phyloP scores from a whole-genome alignment of 2,113 vertebrate species.

The Dermatemys mawii region DNA sequence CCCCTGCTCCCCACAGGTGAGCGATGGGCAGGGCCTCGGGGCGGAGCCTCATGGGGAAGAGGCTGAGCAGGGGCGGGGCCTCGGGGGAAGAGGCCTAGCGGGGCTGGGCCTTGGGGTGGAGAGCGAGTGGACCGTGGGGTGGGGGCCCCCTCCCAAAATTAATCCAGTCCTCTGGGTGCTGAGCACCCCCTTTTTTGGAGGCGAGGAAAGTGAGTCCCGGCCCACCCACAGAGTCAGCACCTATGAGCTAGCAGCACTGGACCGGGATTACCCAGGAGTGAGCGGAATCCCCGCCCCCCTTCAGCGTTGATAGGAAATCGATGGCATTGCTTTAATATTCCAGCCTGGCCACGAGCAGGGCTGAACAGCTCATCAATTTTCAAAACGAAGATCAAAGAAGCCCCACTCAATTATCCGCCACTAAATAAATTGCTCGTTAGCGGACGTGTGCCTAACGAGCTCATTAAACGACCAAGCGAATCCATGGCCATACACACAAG shows the following conservation, averaged over 20 bases:
- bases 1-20: too few species aligned
- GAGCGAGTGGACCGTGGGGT: too few species aligned
- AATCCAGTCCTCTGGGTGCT: too few species aligned
- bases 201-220: too few species aligned
- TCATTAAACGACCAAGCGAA: background rate
- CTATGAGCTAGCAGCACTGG: background rate
- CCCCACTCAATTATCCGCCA: background rate
- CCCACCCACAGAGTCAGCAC: too few species aligned
- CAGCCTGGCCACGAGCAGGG: background rate
- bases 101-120: too few species aligned
- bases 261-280: background rate
- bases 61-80: too few species aligned
- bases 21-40: too few species aligned
- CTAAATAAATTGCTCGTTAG: background rate
- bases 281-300: background rate
- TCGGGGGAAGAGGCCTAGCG: too few species aligned
- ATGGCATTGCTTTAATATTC: background rate
- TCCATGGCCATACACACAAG: background rate
- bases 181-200: too few species aligned
- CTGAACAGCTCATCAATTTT: background rate
- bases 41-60: too few species aligned
- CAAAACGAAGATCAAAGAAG: fast-evolving
- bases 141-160: too few species aligned
- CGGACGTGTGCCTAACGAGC: background rate
- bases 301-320: background rate